A percentile compares a stretch with the other conserved stretches of the same genome.
phyloP scores from a whole-genome alignment of 2,888 invertebrate species.

The Dryomyza anilis region DNA sequence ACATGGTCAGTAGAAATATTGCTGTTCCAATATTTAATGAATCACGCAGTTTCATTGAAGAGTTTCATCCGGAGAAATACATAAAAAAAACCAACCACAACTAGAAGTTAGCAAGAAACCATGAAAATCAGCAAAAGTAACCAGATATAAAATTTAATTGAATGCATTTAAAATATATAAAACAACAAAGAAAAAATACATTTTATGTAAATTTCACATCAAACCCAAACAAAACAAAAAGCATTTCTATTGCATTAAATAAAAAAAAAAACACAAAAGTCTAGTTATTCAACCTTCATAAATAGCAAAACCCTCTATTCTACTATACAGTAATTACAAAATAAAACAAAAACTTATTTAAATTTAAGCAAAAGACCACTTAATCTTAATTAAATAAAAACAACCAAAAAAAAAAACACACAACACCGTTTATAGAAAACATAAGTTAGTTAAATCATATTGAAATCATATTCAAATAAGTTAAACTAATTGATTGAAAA shows the following conservation, averaged over 20 bases:
- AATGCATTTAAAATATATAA: constrained; percentile 26
- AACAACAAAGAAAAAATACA: constrained; percentile 4
- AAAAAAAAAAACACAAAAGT: constrained; percentile 25
- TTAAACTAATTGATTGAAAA: not conserved
- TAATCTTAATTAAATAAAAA: constrained; percentile 49
- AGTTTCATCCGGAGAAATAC: constrained; percentile 27
- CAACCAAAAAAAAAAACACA: too few relatives aligned
- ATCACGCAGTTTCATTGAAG: too few relatives aligned
- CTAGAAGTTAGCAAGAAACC: not conserved
- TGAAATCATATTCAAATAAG: too few relatives aligned
- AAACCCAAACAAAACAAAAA: too few relatives aligned
- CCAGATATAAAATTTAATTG: constrained; percentile 24
- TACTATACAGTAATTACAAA: not conserved
- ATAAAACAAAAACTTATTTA: not conserved
- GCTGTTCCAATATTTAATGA: not conserved
- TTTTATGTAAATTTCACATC: constrained; percentile 4
- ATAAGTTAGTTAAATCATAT: too few relatives aligned
- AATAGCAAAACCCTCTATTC: not conserved
- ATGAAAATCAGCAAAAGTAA: not conserved
- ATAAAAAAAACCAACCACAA: constrained; percentile 1
- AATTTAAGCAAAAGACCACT: constrained; percentile 43
- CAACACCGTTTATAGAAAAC: too few relatives aligned
- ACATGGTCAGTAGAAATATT: constrained; percentile 3
- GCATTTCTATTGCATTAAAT: too few relatives aligned
- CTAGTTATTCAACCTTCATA: constrained; percentile 1